These are phyloP conservation scores for Chironex yamaguchii DNA, from an alignment of 30 jellyfish, hydroid and myxozoan species.

Conservation along the genomic window DNA sequence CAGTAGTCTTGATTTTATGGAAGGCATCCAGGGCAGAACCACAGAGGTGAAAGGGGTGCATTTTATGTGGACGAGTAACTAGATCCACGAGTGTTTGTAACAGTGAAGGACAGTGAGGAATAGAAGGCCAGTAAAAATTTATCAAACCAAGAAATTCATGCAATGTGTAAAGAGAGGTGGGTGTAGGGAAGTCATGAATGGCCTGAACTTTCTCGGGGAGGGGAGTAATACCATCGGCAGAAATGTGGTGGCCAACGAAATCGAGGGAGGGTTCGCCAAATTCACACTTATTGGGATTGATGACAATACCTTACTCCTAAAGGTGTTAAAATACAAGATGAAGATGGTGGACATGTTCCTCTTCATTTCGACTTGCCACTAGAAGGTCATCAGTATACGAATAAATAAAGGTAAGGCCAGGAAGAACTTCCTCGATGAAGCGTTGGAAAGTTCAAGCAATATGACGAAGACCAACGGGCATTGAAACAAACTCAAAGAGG, in stretches of 20 bases:
- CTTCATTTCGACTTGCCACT: not conserved
- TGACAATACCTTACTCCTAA: not conserved
- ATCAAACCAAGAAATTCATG: too few species aligned
- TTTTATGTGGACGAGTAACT: too few species aligned
- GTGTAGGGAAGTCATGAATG: not conserved
- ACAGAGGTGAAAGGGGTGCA: too few species aligned
- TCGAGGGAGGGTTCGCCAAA: not conserved
- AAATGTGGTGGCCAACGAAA: not conserved
- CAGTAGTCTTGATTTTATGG: too few species aligned
- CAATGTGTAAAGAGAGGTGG: not conserved
- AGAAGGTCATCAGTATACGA: constrained; percentile 11
- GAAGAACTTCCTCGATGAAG: constrained; percentile 1
- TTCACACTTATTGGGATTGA: not conserved
- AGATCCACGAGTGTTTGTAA: too few species aligned
- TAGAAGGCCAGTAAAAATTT: too few species aligned
- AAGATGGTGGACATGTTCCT: not conserved
- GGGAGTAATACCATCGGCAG: not conserved
- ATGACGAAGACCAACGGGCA: constrained; percentile 27
- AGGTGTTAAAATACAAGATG: not conserved
- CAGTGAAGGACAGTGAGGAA: too few species aligned
- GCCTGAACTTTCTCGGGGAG: not conserved
- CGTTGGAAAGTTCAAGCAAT: constrained; percentile 24
- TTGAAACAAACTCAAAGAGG: constrained; percentile 1
- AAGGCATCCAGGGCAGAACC: too few species aligned
- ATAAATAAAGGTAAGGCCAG: not conserved